Evolutionary conservation across 1,140 invertebrate species (phyloP).

Genomic region (Bombus impatiens): DNA sequence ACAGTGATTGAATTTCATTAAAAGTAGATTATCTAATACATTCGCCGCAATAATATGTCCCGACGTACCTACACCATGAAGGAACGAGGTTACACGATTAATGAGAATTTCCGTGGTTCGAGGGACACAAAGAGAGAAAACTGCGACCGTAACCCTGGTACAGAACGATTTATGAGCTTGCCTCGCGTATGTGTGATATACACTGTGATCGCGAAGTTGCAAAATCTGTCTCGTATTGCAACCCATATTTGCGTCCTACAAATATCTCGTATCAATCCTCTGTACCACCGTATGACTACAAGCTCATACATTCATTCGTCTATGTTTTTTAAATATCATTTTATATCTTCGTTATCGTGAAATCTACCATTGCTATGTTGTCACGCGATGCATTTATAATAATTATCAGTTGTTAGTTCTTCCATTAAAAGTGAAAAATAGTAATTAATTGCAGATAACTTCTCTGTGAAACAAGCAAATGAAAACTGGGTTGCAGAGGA

Average conservation of each 20-base stretch:
- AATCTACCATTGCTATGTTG: too few species aligned
- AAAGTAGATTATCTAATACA: slow-evolving; percentile 45
- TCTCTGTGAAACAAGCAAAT: too few species aligned
- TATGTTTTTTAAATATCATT: too few species aligned
- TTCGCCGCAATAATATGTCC: slow-evolving; percentile 10
- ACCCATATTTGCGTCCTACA: neutral
- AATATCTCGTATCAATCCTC: neutral
- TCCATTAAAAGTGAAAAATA: too few species aligned
- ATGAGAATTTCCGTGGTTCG: slow-evolving; percentile 69
- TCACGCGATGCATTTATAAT: too few species aligned
- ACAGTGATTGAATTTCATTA: slow-evolving; percentile 30
- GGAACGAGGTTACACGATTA: slow-evolving; percentile 66
- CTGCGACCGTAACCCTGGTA: slow-evolving; percentile 62
- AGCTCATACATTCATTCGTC: neutral
- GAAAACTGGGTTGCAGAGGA: too few species aligned
- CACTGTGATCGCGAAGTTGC: slow-evolving; percentile 21
- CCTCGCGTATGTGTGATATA: slow-evolving; percentile 29
- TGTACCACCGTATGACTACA: neutral
- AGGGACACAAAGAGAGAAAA: slow-evolving; percentile 63
- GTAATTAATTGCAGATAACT: too few species aligned
- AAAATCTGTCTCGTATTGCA: neutral
- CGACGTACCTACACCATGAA: slow-evolving; percentile 1
- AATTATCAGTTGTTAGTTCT: too few species aligned
- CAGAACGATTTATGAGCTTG: slow-evolving; percentile 58
- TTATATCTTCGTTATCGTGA: too few species aligned